Evolutionary conservation across 1,140 invertebrate species (phyloP).

Genomic region (Drosophila grimshawi): DNA sequence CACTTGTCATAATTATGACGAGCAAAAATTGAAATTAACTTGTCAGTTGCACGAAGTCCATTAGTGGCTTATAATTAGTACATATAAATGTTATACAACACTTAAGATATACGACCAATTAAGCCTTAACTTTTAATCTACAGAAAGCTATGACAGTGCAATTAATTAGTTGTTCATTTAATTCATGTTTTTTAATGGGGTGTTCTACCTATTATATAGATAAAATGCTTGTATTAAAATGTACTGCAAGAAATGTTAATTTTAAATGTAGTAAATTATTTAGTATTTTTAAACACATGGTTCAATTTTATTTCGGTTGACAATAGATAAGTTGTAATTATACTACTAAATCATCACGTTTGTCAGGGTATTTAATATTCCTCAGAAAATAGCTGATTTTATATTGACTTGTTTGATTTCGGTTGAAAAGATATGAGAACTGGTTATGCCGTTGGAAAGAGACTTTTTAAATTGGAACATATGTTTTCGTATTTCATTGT

Average conservation of each 20-base stretch:
- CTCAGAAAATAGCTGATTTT: too few relatives aligned
- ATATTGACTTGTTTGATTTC: too few relatives aligned
- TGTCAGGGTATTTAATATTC: too few relatives aligned
- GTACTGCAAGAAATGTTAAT: too few relatives aligned
- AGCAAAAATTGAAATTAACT: slow-evolving; percentile 13
- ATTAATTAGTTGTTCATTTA: not conserved
- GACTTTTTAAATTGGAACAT: too few relatives aligned
- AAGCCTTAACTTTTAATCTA: not conserved
- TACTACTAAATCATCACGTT: too few relatives aligned
- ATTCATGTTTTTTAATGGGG: not conserved
- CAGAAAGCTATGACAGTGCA: not conserved
- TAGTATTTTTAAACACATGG: not conserved
- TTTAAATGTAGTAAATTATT: not conserved
- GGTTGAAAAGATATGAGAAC: too few relatives aligned
- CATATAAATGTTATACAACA: slow-evolving; percentile 1
- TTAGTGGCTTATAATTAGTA: slow-evolving; percentile 26
- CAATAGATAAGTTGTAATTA: too few relatives aligned
- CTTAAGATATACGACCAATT: not conserved
- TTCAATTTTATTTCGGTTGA: not conserved
- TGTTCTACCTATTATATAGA: too few relatives aligned
- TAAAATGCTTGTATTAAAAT: too few relatives aligned
- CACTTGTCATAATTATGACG: slow-evolving; percentile 37
- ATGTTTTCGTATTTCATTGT: too few relatives aligned
- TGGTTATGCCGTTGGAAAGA: too few relatives aligned
- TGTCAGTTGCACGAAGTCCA: not conserved